Base-by-base conservation (phyloP, 2,797 vertebrate genomes). In the Anas acuta region DNA sequence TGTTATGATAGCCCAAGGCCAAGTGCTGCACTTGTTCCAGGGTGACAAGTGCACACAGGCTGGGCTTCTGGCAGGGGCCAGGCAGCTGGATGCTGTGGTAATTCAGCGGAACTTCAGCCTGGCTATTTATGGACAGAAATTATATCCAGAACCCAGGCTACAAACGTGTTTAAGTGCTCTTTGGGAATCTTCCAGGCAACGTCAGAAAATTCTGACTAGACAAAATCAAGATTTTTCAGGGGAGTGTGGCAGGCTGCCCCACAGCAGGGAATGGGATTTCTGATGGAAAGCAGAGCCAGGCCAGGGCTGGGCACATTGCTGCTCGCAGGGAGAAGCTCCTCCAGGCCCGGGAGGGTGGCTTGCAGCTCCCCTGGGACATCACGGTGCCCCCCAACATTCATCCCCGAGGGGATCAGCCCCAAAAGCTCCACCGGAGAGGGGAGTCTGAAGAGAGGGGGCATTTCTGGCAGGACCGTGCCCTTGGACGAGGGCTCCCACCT, bases 61-160 rank as follows among this genome's bases (percentile, higher is more conserved):
- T 61, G 57, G 9, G 66, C 73, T 81, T 37, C 90, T 90, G 92
- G 89, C 86, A 87, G 47, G 37, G 49, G 11, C 41, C 70, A 65
- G 51, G 5, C 0, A 0, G 10, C n/a, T 70, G 85, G 64, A 60
- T 89, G 77, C 41, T 39, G 10, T 5, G 47, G 5, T 89, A 84
- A 60, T 87, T 93, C 60, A 90, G 70, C 85, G 91, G 79, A 72
- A 45, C 58, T 47, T 56, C 70, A 95, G 73, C 83, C 62, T 81
- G 86, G 83, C 88, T 96, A 86, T 96, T 96, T 95, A 95, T 90
- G 93, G 94, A 60, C 85, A 88, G 87, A 61, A 93, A 88, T 72
- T 66, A 39, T 14, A 51, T 1, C 80, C 91, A 86, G 91, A 43
- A 75, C 49, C 80, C 93, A 86, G 88, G 73, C 80, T 84, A 64